These are phyloP conservation scores for Lepus europaeus DNA, from an alignment of 2,113 vertebrate genomes.

Conservation along the genomic window DNA sequence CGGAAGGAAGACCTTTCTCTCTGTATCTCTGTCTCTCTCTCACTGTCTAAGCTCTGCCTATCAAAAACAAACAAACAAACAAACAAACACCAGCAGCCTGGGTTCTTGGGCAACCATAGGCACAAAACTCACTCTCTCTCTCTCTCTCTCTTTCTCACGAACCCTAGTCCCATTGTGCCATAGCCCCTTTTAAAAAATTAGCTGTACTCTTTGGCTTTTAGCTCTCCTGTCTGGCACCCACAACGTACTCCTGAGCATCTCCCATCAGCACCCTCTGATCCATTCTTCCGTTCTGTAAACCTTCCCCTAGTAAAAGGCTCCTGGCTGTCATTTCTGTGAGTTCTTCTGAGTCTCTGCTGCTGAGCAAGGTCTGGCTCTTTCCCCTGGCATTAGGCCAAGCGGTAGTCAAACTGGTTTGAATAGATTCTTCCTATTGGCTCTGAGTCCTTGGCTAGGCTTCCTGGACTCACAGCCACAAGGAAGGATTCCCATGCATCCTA, in stretches of 20 bases:
- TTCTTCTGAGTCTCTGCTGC: neutral
- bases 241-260: neutral
- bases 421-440: neutral
- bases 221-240: neutral
- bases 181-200: neutral
- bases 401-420: neutral
- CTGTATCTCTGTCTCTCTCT: too few relatives aligned
- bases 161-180: neutral
- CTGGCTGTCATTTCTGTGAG: neutral
- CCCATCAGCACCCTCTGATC: neutral
- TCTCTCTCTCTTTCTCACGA: neutral
- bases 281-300: neutral
- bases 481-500: neutral
- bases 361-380: neutral
- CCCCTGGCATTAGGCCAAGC: neutral
- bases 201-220: neutral
- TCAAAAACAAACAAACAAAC: neutral
- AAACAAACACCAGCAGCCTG: neutral
- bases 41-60: too few relatives aligned
- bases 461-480: neutral
- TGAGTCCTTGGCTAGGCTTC: neutral
- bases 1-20: too few relatives aligned
- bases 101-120: neutral
- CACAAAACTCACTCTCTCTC: too few relatives aligned
- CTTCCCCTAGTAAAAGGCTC: neutral